Conservation (phyloP, 2,113 vertebrate genomes). For the Nipponia nippon region DNA sequence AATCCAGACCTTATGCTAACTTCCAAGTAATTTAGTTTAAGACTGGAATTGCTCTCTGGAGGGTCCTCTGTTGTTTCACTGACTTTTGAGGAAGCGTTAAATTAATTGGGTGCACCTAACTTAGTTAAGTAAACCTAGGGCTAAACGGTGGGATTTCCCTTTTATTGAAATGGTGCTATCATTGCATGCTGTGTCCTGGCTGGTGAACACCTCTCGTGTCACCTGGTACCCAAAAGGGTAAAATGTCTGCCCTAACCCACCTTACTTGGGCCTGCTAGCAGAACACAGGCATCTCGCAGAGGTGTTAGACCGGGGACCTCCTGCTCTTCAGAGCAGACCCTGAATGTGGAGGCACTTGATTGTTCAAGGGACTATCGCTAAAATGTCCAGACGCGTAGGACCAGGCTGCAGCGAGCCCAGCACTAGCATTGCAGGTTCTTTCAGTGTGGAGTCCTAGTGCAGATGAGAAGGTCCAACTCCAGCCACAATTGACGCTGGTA, state of each 20-base stretch:
- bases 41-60: not conserved
- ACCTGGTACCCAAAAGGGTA: not conserved
- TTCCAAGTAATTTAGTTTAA: not conserved
- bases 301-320: not conserved
- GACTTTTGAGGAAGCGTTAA: not conserved
- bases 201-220: not conserved
- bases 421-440: not conserved
- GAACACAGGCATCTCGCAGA: not conserved
- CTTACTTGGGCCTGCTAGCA: not conserved
- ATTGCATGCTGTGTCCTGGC: not conserved
- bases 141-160: not conserved
- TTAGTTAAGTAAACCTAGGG: not conserved
- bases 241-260: not conserved
- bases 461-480: not conserved
- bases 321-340: not conserved
- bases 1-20: not conserved
- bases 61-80: not conserved
- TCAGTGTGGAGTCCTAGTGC: not conserved
- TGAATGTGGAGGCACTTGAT: not conserved
- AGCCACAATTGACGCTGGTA: not conserved
- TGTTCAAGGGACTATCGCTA: not conserved
- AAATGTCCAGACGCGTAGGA: fast-evolving
- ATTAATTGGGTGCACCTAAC: not conserved
- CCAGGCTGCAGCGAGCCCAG: not conserved
- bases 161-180: not conserved